Evolutionary conservation across 1,140 invertebrate genomes (phyloP).

Genomic region (Penaeus indicus): DNA sequence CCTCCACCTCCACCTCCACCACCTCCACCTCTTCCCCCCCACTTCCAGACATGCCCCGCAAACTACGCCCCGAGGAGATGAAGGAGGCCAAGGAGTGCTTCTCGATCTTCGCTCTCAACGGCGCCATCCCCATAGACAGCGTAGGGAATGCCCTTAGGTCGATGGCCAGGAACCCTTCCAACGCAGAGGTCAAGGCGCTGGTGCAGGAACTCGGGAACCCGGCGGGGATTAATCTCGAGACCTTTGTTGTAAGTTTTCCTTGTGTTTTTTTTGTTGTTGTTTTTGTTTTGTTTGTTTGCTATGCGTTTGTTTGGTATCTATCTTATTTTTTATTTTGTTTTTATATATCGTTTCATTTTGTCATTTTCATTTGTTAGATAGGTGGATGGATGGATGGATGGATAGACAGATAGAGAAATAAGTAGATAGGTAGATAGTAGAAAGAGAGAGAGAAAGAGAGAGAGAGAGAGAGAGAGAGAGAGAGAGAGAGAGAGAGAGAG

Average conservation of each 20-base stretch:
- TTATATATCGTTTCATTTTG: background rate
- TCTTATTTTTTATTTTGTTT: background rate
- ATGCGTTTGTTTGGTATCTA: too few species aligned
- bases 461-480: too few species aligned
- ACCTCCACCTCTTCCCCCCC: background rate
- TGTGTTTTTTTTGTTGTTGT: background rate
- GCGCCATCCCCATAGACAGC: conserved; percentile 13
- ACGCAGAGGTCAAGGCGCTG: conserved; percentile 29
- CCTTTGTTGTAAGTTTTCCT: conserved; percentile 38
- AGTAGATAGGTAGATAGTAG: too few species aligned
- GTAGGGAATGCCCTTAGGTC: conserved; percentile 44
- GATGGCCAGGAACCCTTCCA: conserved; percentile 45
- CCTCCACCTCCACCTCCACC: background rate
- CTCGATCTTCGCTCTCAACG: conserved; percentile 31
- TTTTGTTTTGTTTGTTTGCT: background rate
- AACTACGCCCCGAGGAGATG: background rate
- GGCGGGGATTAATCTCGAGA: background rate
- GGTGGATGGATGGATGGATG: too few species aligned
- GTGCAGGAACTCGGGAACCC: conserved; percentile 37
- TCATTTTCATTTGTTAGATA: background rate
- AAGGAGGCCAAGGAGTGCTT: conserved; percentile 51
- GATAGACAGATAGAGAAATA: too few species aligned
- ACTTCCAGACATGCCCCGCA: conserved; percentile 36
- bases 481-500: too few species aligned
- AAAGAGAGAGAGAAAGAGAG: too few species aligned